Conservation (phyloP, 2,888 invertebrate genomes). For the Ennomos quercinarius region DNA sequence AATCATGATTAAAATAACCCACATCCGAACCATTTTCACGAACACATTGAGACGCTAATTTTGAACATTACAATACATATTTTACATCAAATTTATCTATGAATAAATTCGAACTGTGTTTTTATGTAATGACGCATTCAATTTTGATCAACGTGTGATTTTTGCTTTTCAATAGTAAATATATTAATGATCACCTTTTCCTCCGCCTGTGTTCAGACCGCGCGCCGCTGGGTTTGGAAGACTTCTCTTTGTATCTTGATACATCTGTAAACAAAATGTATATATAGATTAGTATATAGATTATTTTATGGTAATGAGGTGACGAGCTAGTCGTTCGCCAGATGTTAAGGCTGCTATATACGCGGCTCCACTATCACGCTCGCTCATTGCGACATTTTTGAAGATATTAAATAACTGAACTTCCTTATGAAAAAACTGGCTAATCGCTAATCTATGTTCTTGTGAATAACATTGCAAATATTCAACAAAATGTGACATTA, state of each 20-base stretch:
- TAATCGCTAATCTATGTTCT: too few species aligned
- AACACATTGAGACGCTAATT: conserved; percentile 6
- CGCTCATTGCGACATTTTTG: too few species aligned
- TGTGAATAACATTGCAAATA: too few species aligned
- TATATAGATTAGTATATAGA: too few species aligned
- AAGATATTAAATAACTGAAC: too few species aligned
- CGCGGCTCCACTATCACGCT: too few species aligned
- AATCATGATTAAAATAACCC: conserved; percentile 17
- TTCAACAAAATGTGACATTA: too few species aligned
- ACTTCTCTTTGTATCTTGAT: conserved; percentile 71
- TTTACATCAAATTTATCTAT: conserved; percentile 6
- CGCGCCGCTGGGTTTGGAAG: conserved; percentile 66
- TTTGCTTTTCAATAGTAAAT: conserved; percentile 11
- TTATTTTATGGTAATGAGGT: too few species aligned
- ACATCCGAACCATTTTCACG: background rate
- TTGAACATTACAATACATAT: conserved; percentile 7
- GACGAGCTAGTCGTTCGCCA: too few species aligned
- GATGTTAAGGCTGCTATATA: too few species aligned
- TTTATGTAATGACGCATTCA: conserved; percentile 5
- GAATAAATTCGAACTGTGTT: background rate
- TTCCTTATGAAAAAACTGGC: too few species aligned
- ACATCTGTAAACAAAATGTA: conserved; percentile 60
- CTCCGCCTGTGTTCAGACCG: conserved; percentile 76
- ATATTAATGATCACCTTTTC: conserved; percentile 60
- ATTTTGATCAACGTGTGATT: conserved; percentile 11